A percentile compares a stretch with the other conserved stretches of the same genome.
phyloP scores from a whole-genome alignment of 1,140 invertebrate species.

The Ephestia elutella region DNA sequence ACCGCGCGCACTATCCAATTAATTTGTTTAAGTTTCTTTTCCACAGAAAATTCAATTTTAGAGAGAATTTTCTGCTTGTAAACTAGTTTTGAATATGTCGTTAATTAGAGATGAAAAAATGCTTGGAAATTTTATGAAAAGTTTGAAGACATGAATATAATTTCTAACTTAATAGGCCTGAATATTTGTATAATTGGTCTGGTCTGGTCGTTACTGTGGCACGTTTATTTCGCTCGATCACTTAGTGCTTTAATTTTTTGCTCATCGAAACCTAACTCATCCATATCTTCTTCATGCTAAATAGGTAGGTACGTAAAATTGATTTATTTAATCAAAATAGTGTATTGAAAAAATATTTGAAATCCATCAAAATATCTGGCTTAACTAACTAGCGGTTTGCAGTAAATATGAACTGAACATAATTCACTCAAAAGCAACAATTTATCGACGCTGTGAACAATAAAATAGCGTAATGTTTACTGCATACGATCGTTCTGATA shows the following conservation, averaged over 20 bases:
- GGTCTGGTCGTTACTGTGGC: too few relatives aligned
- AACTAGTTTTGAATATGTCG: background rate
- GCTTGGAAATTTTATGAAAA: background rate
- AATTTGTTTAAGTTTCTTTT: background rate
- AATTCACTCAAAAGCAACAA: constrained; percentile 13
- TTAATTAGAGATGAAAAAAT: background rate
- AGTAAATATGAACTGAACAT: constrained; percentile 5
- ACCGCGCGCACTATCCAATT: background rate
- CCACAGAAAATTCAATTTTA: background rate
- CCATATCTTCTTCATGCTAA: too few relatives aligned
- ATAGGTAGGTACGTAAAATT: too few relatives aligned
- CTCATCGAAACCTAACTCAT: too few relatives aligned
- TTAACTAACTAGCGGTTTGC: background rate
- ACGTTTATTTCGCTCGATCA: too few relatives aligned
- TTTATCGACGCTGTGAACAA: constrained; percentile 17
- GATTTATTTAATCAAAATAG: too few relatives aligned
- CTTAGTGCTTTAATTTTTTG: too few relatives aligned
- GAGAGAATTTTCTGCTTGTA: background rate
- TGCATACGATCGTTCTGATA: constrained; percentile 5
- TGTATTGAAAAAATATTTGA: too few relatives aligned
- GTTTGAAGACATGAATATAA: too few relatives aligned
- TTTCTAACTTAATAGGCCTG: too few relatives aligned
- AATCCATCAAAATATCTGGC: background rate
- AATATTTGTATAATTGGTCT: too few relatives aligned
- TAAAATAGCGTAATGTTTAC: constrained; percentile 13